Base-by-base conservation (phyloP, 1,140 invertebrate species). In the Asobara japonica region DNA sequence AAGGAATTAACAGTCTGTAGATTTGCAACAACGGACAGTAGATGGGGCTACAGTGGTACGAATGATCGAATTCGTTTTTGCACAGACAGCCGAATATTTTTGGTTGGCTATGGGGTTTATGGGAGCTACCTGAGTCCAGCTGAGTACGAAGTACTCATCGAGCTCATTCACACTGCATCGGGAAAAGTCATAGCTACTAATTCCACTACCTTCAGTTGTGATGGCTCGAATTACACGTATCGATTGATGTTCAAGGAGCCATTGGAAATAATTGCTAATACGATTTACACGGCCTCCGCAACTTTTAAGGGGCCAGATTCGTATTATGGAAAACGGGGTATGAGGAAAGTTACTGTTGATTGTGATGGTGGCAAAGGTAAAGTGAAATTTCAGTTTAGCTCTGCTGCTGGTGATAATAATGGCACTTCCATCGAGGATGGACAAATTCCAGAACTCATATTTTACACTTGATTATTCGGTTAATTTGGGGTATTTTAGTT, bases 351-450 rank as follows among this genome's bases (percentile, higher is more conserved):
- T 0, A 90, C 90, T 0, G 90, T 95, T 1, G 94, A 96, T 81
- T 92, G 92, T 78, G 91, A 92, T 72, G 89, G 90, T 41, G 91
- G 91, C 73, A 91, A 92, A 31, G 89, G 89, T 6, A 93, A 92
- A 81, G 91, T 96, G 2, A 94, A 92, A 8, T 97, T 97, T 83
- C 92, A 95, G 82, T 97, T 97, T 84, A 93, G 92, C 0, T 96
- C 94, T 81, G 94, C 94, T 11, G 91, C 94, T 18, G 95, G 94
- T 20, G 95, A 95, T 82, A 96, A 96, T 83, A 97, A 97, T 84
- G 95, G 95, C 10, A 96, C 95, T 0, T 94, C 94, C 2, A 93
- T 96, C 0, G 95, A 97, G 81, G 94, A 96, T 85, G 95, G 95
- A 70, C 95, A 97, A 86, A 95, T 97, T 78, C 95, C 95, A 8